phyloP scores from a whole-genome alignment of 2,888 invertebrate species.

The Volucella zonaria region DNA sequence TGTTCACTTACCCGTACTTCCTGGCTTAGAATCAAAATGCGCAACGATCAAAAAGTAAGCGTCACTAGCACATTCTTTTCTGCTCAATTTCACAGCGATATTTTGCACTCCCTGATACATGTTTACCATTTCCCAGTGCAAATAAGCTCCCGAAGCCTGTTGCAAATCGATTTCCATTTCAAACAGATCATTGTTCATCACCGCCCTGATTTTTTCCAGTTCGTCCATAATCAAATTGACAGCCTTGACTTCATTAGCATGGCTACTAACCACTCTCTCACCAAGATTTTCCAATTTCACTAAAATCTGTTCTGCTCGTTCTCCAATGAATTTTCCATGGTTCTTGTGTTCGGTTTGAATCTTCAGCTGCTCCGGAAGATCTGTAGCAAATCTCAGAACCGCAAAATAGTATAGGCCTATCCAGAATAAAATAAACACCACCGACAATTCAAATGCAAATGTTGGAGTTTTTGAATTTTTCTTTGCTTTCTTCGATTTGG shows the following conservation, averaged over 20 bases:
- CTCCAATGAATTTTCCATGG: constrained; percentile 86
- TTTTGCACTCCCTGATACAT: constrained; percentile 81
- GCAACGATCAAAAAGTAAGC: constrained; percentile 89
- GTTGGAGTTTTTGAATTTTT: too few relatives aligned
- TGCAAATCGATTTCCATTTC: constrained; percentile 80
- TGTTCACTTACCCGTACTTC: constrained; percentile 86
- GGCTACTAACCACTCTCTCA: constrained; percentile 88
- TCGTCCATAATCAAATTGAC: constrained; percentile 83
- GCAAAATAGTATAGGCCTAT: constrained; percentile 78
- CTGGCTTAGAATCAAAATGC: constrained; percentile 95
- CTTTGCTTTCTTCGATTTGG: constrained; percentile 11
- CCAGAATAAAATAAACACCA: constrained; percentile 79
- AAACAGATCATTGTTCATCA: constrained; percentile 77
- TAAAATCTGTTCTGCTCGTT: constrained; percentile 86
- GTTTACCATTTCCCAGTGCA: constrained; percentile 79
- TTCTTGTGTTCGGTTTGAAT: constrained; percentile 77
- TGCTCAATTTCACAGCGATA: constrained; percentile 80
- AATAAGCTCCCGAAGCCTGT: constrained; percentile 79
- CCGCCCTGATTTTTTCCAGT: constrained; percentile 77
- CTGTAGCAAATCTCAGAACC: constrained; percentile 78
- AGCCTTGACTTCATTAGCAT: constrained; percentile 87
- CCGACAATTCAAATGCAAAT: constrained; percentile 74
- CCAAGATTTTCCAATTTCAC: constrained; percentile 86
- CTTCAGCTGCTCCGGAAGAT: constrained; percentile 77
- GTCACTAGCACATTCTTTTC: constrained; percentile 76